Base-by-base conservation (phyloP, 2,113 vertebrate genomes). In the Trichomycterus rosablanca region DNA sequence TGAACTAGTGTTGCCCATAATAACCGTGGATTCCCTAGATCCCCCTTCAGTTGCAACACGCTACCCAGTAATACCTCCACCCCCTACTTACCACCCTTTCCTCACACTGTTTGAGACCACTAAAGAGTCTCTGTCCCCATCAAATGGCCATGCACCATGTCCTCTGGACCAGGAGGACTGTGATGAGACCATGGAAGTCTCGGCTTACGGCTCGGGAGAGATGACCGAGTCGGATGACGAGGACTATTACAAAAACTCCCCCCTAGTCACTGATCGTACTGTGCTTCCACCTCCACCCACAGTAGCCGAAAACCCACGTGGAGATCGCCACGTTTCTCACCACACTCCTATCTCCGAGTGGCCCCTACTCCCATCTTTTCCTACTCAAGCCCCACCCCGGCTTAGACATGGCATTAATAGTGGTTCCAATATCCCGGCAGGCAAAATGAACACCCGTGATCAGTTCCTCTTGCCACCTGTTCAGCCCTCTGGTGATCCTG, bases 1-100 rank as follows among this genome's bases (percentile, higher is more conserved):
- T 85, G 92, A 94, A 89, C 87, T 95, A 90, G 91, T 95, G 78
- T 91, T 94, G 82, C 93, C 93, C 78, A 92, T 95, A 78, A 93
- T 95, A 79, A 94, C 93, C 12, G 91, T 94, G 89, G 93, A 95
- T 83, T 92, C 92, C 78, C 70, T 95, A 89, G 91, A 94, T 70
- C 90, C 92, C 87, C 91, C 91, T 55, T 90, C 92, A 62, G 88
- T 94, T 66, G 91, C 90, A 77, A 94, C 91, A 49, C 91, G 78
- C 35, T 93, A 90, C 82, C 93, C 93, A 59, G 90, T 94, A 76
- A 82, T 93, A 57, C 91, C 92, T 86, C 80, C 91, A 2, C 90
- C 92, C 83, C 90, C 92, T 46, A 92, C 91, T 35, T 92, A 89
- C 70, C 90, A 87, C 73, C 90, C 92, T 52, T 89, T 92, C 81